Percentiles rank a stretch among this genome's conserved stretches.
Evolutionary conservation across 2,888 invertebrate genomes (phyloP).

Genomic region (Polymixis lichenea): DNA sequence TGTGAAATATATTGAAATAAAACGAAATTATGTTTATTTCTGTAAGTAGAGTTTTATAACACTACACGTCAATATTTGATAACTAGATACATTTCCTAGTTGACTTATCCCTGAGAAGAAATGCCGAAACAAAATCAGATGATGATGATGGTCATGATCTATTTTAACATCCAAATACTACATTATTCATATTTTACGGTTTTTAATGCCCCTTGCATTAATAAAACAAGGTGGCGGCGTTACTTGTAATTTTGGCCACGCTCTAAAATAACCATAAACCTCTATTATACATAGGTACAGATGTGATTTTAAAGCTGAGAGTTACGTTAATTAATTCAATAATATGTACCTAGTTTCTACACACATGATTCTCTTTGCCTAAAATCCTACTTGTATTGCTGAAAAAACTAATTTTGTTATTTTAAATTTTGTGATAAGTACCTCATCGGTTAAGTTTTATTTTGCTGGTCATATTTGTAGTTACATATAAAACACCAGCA

Average conservation of each 20-base stretch:
- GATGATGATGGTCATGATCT: too few species aligned
- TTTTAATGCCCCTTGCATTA: too few species aligned
- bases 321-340: not conserved
- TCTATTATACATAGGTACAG: not conserved
- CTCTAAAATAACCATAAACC: not conserved
- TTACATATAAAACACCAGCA: slow-evolving; percentile 5
- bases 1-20: not conserved
- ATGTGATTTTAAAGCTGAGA: slow-evolving; percentile 5
- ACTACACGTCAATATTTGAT: too few species aligned
- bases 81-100: too few species aligned
- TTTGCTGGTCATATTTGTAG: slow-evolving; percentile 7
- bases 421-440: not conserved
- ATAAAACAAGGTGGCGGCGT: not conserved
- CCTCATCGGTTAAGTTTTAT: not conserved
- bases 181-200: too few species aligned
- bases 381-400: not conserved
- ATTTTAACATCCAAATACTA: too few species aligned
- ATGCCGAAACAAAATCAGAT: too few species aligned
- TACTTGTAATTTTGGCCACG: not conserved
- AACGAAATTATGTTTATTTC: too few species aligned
- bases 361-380: not conserved
- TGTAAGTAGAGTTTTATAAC: too few species aligned
- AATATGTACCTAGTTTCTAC: not conserved
- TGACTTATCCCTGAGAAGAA: too few species aligned
- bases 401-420: not conserved